Conservation (phyloP, 2,797 vertebrate genomes). For the Alca torda region DNA sequence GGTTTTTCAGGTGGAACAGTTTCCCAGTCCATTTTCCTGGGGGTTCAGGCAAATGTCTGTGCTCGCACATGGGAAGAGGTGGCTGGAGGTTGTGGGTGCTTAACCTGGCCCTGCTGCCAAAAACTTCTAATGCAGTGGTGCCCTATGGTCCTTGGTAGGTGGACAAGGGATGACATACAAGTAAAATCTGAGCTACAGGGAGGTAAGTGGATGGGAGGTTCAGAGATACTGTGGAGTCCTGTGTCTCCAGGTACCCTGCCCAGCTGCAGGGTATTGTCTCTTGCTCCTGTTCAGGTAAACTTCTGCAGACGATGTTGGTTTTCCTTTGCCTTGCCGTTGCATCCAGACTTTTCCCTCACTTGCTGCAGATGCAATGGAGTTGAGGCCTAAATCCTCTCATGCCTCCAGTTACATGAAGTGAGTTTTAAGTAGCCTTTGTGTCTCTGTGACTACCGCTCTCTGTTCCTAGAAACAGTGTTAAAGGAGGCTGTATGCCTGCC, state of each 20-base stretch:
- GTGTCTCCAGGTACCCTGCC: not conserved
- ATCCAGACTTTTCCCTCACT: not conserved
- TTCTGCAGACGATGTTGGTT: not conserved
- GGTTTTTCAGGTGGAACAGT: not conserved
- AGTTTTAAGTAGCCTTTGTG: not conserved
- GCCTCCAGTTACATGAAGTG: not conserved
- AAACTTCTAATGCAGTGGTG: not conserved
- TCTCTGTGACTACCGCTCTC: not conserved
- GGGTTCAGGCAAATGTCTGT: not conserved
- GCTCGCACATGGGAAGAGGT: not conserved
- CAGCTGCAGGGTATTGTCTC: not conserved
- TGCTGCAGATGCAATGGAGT: not conserved
- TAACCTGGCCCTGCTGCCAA: not conserved
- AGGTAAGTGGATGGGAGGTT: not conserved
- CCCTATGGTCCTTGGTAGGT: fast-evolving
- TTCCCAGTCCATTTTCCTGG: not conserved
- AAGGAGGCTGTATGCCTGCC: not conserved
- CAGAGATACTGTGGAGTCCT: not conserved
- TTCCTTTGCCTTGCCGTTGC: not conserved
- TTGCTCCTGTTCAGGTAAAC: not conserved
- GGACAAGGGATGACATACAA: not conserved
- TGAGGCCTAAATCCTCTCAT: not conserved
- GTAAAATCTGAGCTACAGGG: not conserved
- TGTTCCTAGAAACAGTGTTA: not conserved
- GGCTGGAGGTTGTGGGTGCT: not conserved